Percentiles rank a stretch among this genome's conserved stretches.
These are phyloP conservation scores for Oostethus manadensis DNA, from an alignment of 2,113 vertebrate species.

Conservation along the genomic window DNA sequence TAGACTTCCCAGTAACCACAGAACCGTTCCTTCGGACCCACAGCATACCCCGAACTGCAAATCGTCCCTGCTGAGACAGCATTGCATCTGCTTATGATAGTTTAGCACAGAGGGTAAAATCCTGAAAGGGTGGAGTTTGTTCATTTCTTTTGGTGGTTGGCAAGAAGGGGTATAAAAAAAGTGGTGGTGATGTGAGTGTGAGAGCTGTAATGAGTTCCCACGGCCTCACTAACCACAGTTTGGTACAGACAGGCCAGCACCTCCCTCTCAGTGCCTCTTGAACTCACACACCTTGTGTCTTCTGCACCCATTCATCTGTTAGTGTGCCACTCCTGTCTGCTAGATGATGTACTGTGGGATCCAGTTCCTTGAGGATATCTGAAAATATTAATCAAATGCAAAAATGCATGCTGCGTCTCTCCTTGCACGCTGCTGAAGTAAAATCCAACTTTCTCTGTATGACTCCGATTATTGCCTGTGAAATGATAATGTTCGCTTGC, in stretches of 20 bases:
- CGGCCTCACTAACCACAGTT: conserved; percentile 65
- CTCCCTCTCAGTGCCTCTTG: conserved; percentile 76
- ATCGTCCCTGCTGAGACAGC: conserved; percentile 65
- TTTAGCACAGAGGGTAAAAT: conserved; percentile 62
- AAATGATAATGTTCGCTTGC: conserved; percentile 4
- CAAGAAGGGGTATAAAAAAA: conserved; percentile 65
- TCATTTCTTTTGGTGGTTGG: conserved; percentile 74
- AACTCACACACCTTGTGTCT: conserved; percentile 50
- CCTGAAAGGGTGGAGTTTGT: conserved; percentile 72
- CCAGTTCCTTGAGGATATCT: conserved; percentile 84
- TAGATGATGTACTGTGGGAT: conserved; percentile 75
- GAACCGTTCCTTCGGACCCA: conserved; percentile 71
- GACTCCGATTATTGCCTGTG: neutral
- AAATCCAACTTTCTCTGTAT: conserved; percentile 33
- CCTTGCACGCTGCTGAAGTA: conserved; percentile 37
- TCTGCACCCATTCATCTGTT: conserved; percentile 78
- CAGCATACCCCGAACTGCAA: conserved; percentile 59
- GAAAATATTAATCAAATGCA: conserved; percentile 83
- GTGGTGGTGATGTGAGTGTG: conserved; percentile 57
- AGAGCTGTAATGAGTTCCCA: conserved; percentile 71
- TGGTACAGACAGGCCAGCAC: conserved; percentile 76
- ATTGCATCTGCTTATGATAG: conserved; percentile 63
- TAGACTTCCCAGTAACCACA: conserved; percentile 78
- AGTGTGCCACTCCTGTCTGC: conserved; percentile 82
- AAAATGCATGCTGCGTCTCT: conserved; percentile 27